phyloP scores from a whole-genome alignment of 2,113 vertebrate species.

The Hypanus sabinus region DNA sequence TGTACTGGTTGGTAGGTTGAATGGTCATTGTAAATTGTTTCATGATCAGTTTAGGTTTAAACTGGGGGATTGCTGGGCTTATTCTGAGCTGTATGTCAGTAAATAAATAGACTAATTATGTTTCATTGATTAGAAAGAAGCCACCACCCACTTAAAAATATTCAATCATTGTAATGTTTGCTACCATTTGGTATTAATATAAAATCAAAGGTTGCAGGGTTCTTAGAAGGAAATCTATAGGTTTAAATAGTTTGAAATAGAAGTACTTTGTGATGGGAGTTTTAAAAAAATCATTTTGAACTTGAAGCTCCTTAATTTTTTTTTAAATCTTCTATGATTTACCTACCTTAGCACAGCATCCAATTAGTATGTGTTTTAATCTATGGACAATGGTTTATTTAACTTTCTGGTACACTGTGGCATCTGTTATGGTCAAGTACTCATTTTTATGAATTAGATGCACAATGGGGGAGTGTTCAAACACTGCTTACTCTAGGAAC shows the following conservation, averaged over 20 bases:
- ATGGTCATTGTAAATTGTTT: too few species aligned
- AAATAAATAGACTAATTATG: background rate
- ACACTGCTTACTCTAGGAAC: too few species aligned
- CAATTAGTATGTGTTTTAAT: background rate
- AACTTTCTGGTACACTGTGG: background rate
- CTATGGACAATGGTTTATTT: background rate
- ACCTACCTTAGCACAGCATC: background rate
- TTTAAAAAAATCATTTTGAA: background rate
- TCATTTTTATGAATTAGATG: background rate
- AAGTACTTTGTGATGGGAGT: background rate
- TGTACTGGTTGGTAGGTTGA: too few species aligned
- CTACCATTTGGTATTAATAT: background rate
- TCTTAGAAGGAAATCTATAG: background rate
- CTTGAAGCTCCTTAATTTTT: background rate
- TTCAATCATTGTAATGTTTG: background rate
- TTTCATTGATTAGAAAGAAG: background rate
- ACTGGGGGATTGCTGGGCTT: too few species aligned
- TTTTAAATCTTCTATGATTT: background rate
- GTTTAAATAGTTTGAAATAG: background rate
- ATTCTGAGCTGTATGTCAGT: too few species aligned
- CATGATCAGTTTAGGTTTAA: too few species aligned
- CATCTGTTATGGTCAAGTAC: background rate
- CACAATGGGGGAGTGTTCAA: background rate
- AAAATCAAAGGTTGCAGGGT: background rate
- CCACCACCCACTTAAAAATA: background rate